phyloP scores from a whole-genome alignment of 2,888 invertebrate species.

The Tinea pellionella region DNA sequence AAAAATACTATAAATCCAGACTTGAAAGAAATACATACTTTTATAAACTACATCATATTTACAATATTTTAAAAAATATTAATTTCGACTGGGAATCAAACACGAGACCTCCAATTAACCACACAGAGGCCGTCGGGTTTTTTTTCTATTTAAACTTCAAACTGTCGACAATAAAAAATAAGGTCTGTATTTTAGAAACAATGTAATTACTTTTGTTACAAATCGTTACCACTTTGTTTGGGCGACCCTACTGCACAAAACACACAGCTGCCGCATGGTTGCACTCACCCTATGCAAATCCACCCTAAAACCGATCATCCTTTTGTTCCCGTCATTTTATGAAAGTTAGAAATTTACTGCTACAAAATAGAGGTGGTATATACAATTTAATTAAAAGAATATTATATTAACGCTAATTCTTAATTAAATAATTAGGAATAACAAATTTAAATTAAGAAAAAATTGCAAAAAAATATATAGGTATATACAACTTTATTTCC shows the following conservation, averaged over 20 bases:
- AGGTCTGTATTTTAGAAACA: neutral
- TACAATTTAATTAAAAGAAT: too few relatives aligned
- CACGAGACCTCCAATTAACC: too few relatives aligned
- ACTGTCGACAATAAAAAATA: neutral
- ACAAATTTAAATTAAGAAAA: too few relatives aligned
- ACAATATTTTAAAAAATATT: too few relatives aligned
- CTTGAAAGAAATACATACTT: neutral
- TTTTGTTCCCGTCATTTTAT: conserved; percentile 13
- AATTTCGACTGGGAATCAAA: too few relatives aligned
- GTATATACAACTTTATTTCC: too few relatives aligned
- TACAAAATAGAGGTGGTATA: neutral
- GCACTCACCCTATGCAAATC: conserved; percentile 14
- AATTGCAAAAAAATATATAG: too few relatives aligned
- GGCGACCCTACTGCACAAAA: neutral
- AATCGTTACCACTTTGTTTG: neutral
- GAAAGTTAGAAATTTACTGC: neutral
- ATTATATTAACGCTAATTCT: too few relatives aligned
- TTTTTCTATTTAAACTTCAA: too few relatives aligned
- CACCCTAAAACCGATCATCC: conserved; percentile 17
- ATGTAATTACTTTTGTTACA: conserved; percentile 1
- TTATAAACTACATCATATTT: too few relatives aligned
- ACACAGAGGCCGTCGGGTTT: too few relatives aligned
- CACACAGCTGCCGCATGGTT: conserved; percentile 12
- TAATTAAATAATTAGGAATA: too few relatives aligned
- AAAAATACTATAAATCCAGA: neutral